Base-by-base conservation (phyloP, 2,888 invertebrate genomes). In the Hypercompe scribonia region DNA sequence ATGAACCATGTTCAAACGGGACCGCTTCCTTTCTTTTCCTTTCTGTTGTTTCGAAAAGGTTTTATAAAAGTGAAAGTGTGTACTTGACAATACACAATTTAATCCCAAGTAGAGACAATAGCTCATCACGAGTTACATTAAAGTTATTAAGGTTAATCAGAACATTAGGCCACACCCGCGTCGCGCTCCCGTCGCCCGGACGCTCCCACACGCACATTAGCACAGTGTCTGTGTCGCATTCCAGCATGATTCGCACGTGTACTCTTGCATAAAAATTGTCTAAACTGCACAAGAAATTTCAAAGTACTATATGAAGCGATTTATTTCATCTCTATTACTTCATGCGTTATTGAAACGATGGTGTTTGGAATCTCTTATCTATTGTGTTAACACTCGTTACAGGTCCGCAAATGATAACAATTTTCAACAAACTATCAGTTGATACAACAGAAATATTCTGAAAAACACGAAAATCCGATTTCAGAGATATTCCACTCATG, bases 61-160 rank as follows among this genome's bases (percentile, higher is more conserved):
- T 28, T n/a, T 28, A 28, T 58, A 58, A 31, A 28, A 18, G 61
- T 7, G 61, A 61, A 61, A 61, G 31, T 61, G 31, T 61, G 11
- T 18, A 18, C 21, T 8, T 42, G 42, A 21, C 61, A 42, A 39
- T 5, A 21, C 36, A 28, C 69, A 46, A 36, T 65, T 24, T 33
- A 42, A 24, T n/a, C 13, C 36, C 39, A 1, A 18, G 28, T 33
- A 65, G 50, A 70, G 70, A 73, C 73, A 73, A 73, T 73, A 67
- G 61, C 50, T 46, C 39, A 73, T 73, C 66, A 65, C 15, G 61
- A 66, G 70, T 24, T 61, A 66, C 73, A 73, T 73, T 70, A 73
- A 61, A 73, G 73, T 70, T 73, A 73, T 73, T 73, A 67, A 73
- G 73, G 73, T 73, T 73, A 73, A 73, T 73, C 61, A 73, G 73